Base-by-base conservation (phyloP, 2,888 invertebrate genomes). In the Phalera bucephala region DNA sequence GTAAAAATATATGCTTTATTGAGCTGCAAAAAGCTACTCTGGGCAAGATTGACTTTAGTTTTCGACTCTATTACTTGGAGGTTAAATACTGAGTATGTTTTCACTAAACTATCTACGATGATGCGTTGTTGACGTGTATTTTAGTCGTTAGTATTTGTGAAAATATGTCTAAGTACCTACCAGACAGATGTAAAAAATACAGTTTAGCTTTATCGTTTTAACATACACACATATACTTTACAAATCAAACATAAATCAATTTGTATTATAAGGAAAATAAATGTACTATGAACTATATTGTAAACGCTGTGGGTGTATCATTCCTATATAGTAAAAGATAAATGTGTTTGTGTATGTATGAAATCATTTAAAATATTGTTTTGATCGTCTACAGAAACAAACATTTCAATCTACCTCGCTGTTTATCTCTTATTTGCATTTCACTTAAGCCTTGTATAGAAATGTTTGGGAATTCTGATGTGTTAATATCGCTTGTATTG, bases 371-470 rank as follows among this genome's bases (percentile, higher is more conserved):
- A 40, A 40, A 35, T 40, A 36, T 33, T 40, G 43, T 34, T 49
- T 52, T 40, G 52, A 37, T 45, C 23, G 44, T 53, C 40, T 42
- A 36, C 42, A 46, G 68, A 73, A 17, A 71, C 67, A 74, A 79
- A 76, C 50, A 63, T 60, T 71, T 73, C 48, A 57, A 78, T 72
- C 81, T 83, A 82, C 81, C 80, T 83, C 80, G 72, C 68, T 68
- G 58, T 73, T 58, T 65, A 52, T 62, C 46, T 63, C 45, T 50
- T 72, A 31, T 58, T 71, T 72, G 72, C 73, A 72, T 78, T 72
- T 77, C 45, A 51, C 30, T 43, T 35, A 40, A 52, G 42, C 52
- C 45, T 49, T 40, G 33, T 54, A 40, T 57, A 36, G 48, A 54
- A 55, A 57, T 58, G 49, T 59, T 50, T 59, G 40, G 40, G 41